These are phyloP conservation scores for Ptychadena robeensis DNA, from an alignment of 2,797 vertebrate species.

Conservation along the genomic window DNA sequence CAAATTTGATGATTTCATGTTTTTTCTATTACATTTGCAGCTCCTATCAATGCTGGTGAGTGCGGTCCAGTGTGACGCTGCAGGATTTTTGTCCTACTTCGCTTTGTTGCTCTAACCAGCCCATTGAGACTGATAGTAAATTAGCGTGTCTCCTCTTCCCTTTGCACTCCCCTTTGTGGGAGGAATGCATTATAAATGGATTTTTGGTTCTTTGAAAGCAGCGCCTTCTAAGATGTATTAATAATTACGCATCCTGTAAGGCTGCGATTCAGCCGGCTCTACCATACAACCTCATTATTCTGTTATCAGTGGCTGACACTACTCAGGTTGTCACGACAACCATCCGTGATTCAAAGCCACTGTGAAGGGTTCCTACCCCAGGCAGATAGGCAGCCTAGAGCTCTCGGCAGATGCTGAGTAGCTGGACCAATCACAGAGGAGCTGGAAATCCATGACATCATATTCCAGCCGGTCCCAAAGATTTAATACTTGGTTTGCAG, in stretches of 20 bases:
- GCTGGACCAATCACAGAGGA: constrained; percentile 79
- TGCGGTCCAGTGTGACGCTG: too few relatives aligned
- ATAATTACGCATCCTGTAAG: constrained; percentile 62
- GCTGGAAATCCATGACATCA: constrained; percentile 89
- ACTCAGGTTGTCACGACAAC: constrained; percentile 90
- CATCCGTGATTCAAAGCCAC: constrained; percentile 82
- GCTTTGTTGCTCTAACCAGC: not conserved
- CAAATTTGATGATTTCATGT: too few relatives aligned
- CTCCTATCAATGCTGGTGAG: not conserved
- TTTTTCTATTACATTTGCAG: not conserved
- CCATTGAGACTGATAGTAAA: not conserved
- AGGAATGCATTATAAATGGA: constrained; percentile 48
- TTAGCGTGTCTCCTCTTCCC: not conserved
- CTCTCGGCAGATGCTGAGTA: constrained; percentile 86
- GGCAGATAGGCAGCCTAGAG: constrained; percentile 83
- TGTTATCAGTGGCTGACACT: constrained; percentile 74
- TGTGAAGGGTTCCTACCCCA: constrained; percentile 86
- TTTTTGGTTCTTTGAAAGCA: constrained; percentile 54
- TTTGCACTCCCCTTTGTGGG: constrained; percentile 22
- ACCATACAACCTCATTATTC: constrained; percentile 80
- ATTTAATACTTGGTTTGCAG: constrained; percentile 73
- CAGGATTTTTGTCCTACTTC: not conserved
- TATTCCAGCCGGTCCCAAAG: constrained; percentile 83
- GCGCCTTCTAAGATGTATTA: constrained; percentile 61
- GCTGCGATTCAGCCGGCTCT: constrained; percentile 67